phyloP scores from a whole-genome alignment of 2,113 vertebrate genomes.

The Periophthalmus modestus region DNA sequence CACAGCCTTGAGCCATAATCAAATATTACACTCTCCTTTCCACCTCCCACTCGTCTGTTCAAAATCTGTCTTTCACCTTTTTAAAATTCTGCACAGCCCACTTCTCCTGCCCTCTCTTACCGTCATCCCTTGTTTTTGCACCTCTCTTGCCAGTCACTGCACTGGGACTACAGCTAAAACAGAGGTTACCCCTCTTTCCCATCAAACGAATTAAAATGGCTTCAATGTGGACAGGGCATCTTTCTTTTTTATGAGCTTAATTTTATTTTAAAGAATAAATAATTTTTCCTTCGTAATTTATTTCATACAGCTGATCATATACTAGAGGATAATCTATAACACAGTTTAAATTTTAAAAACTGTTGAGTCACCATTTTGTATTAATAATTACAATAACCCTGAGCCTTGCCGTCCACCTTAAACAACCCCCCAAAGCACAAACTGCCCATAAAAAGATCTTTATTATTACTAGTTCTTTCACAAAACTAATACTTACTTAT shows the following conservation, averaged over 20 bases:
- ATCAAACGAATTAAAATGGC: slow-evolving; percentile 70
- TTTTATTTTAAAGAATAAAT: no score
- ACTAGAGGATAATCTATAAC: no score
- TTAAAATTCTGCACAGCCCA: slow-evolving; percentile 57
- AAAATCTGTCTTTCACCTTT: slow-evolving; percentile 54
- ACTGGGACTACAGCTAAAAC: slow-evolving; percentile 29
- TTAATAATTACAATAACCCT: no score
- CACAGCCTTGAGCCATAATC: slow-evolving; percentile 70
- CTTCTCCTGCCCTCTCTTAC: slow-evolving; percentile 31
- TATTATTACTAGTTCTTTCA: neutral
- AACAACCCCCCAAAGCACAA: neutral
- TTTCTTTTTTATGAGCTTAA: slow-evolving; percentile 18
- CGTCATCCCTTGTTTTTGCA: slow-evolving; percentile 24
- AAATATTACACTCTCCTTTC: slow-evolving; percentile 68
- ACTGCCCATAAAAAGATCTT: neutral
- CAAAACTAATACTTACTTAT: no score
- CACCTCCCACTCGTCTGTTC: slow-evolving; percentile 26
- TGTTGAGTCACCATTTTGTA: no score
- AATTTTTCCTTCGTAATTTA: no score
- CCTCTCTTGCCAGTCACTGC: slow-evolving; percentile 4
- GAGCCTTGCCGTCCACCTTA: no score
- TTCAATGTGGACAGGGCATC: slow-evolving; percentile 59
- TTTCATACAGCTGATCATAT: no score
- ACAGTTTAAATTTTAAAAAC: no score
- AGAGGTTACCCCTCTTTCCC: slow-evolving; percentile 61